Base-by-base conservation (phyloP, 1,140 invertebrate genomes). In the Gonioctena quinquepunctata region DNA sequence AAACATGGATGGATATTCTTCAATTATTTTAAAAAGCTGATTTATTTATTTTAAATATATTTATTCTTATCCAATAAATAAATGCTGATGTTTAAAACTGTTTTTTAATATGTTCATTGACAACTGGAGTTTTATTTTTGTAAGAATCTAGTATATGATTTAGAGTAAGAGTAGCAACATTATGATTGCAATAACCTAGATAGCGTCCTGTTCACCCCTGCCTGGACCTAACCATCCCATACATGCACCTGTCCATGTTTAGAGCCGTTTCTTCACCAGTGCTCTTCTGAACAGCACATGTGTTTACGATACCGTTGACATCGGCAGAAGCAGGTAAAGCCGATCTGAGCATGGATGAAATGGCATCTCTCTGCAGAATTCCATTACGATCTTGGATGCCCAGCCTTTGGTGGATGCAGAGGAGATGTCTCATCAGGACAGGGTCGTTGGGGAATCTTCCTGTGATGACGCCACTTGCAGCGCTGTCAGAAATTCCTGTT, bases 391-490 rank as follows among this genome's bases (percentile, higher is more conserved):
- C 21, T 60, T 60, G 57, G 57, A 60, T 4, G 1, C 57, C 57
- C 21, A 60, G 22, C 25, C 23, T 23, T 18, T 60, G 8, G 25
- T 60, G 22, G 2, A 60, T 60, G 25, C 57, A 60, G n/a, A 60
- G 19, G 13, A 60, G 25, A 60, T 60, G 57, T 3, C 19, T 16
- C 16, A 7, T 11, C 6, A 60, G n/a, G 7, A 18, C 57, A 11
- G 57, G 57, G n/a, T 60, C 25, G 5, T 60, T 60, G 11, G 57
- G 57, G n/a, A 60, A 60, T 2, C 25, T 60, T 2, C 57, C 57
- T 60, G 22, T 3, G 11, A 18, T 4, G 13, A 28, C 3, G n/a
- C 57, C 22, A 22, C 11, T 25, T 1, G 16, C 57, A 8, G 19
- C 16, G 11, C n/a, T 23, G 26, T 23, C 22, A 16, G 22, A 27